These are phyloP conservation scores for Holacanthus passer DNA, from an alignment of 2,113 vertebrate species.

Conservation along the genomic window DNA sequence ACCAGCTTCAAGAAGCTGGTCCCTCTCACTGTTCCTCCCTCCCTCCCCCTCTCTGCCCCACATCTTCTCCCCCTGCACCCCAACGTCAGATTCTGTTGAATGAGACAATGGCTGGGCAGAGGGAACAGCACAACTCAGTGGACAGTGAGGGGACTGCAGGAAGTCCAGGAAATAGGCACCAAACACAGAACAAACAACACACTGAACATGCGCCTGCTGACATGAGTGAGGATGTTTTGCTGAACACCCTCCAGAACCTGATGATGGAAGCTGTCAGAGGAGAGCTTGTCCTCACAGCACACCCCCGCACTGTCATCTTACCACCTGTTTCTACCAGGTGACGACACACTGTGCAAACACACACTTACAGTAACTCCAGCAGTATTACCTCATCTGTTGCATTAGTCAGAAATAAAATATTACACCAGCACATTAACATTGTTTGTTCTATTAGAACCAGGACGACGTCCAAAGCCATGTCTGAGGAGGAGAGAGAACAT, in stretches of 20 bases:
- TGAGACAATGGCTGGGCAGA: neutral
- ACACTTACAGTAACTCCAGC: neutral
- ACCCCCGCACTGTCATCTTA: conserved; percentile 82
- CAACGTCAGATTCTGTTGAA: neutral
- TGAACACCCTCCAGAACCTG: conserved; percentile 92
- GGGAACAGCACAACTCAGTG: conserved; percentile 16
- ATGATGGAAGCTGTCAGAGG: conserved; percentile 90
- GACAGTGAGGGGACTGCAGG: conserved; percentile 12
- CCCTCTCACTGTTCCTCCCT: neutral
- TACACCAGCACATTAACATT: neutral
- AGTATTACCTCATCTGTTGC: neutral
- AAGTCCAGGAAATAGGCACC: neutral
- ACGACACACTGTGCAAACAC: conserved; percentile 9
- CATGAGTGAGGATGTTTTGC: conserved; percentile 86
- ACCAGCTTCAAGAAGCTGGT: conserved; percentile 75
- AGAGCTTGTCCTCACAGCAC: conserved; percentile 88
- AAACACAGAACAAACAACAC: conserved; percentile 2
- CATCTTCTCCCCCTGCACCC: neutral
- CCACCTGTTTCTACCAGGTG: conserved; percentile 74
- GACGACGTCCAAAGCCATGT: conserved; percentile 21
- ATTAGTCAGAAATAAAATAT: neutral
- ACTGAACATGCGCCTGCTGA: conserved; percentile 78
- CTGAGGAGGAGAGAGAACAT: conserved; percentile 1
- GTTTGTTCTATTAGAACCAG: conserved; percentile 44
- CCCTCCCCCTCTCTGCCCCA: neutral